Conservation (phyloP, 1,140 invertebrate genomes). For the Procambarus clarkii region DNA sequence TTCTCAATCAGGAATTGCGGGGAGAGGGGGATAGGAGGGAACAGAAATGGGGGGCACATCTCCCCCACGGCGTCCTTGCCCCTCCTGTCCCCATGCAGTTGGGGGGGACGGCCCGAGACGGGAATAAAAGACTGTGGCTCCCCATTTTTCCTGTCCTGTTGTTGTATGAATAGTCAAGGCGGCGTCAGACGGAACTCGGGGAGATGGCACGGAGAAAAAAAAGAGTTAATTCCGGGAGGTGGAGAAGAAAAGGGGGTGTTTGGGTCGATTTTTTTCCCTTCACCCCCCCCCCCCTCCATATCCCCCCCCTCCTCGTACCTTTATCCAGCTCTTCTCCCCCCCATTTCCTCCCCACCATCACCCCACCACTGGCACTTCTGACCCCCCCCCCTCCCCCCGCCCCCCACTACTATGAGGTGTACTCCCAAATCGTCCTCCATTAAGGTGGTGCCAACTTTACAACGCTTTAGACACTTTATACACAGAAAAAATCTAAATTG, state of each 20-base stretch:
- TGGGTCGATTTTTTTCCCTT: too few species aligned
- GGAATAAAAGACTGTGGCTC: background rate
- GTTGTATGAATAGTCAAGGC: slow-evolving; percentile 20
- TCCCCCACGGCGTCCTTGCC: background rate
- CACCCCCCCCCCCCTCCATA: too few species aligned
- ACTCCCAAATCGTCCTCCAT: too few species aligned
- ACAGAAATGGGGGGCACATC: background rate
- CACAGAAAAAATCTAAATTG: too few species aligned
- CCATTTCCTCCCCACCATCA: background rate
- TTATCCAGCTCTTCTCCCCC: background rate
- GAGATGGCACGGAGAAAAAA: background rate
- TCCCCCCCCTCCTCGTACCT: background rate
- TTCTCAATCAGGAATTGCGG: too few species aligned
- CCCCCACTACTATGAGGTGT: background rate
- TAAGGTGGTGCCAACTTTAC: too few species aligned
- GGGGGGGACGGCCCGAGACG: too few species aligned
- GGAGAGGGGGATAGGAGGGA: too few species aligned
- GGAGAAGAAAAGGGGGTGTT: too few species aligned
- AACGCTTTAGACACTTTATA: too few species aligned
- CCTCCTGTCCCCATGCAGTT: background rate
- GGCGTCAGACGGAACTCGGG: too few species aligned
- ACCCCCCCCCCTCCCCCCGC: background rate
- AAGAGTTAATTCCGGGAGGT: background rate
- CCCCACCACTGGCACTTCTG: too few species aligned
- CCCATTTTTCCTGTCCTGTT: slow-evolving; percentile 9